Evolutionary conservation across 2,113 vertebrate species (phyloP).

Genomic region (Apteryx owenii): DNA sequence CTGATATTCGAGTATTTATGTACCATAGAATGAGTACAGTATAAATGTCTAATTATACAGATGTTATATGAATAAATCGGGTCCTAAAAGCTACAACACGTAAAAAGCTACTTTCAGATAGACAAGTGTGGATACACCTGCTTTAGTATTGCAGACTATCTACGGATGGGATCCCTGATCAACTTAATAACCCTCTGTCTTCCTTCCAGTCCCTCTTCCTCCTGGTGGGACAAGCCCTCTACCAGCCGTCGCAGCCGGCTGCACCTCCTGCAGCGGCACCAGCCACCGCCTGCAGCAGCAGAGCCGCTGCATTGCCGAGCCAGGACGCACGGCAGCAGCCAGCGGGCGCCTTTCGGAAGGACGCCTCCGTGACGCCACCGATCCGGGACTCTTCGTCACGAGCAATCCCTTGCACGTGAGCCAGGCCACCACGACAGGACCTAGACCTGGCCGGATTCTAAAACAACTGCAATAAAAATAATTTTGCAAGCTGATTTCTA

Average conservation of each 20-base stretch:
- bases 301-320: no score
- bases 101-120: neutral
- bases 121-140: neutral
- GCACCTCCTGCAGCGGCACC: neutral
- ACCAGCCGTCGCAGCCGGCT: no score
- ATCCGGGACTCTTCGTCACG: no score
- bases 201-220: neutral
- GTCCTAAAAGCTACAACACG: neutral
- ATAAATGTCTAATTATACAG: neutral
- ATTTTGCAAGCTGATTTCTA: accelerated
- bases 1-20: neutral
- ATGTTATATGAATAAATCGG: constrained; percentile 8
- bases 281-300: no score
- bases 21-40: neutral
- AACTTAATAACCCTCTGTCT: neutral
- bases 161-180: neutral
- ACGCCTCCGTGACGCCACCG: no score
- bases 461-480: neutral
- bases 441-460: no score
- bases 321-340: no score
- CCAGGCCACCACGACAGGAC: accelerated
- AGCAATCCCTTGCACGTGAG: accelerated
- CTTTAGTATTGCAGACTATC: neutral
- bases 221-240: no score
- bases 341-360: no score